These are phyloP conservation scores for Cairina moschata DNA, from an alignment of 2,113 vertebrate genomes.

Conservation along the genomic window DNA sequence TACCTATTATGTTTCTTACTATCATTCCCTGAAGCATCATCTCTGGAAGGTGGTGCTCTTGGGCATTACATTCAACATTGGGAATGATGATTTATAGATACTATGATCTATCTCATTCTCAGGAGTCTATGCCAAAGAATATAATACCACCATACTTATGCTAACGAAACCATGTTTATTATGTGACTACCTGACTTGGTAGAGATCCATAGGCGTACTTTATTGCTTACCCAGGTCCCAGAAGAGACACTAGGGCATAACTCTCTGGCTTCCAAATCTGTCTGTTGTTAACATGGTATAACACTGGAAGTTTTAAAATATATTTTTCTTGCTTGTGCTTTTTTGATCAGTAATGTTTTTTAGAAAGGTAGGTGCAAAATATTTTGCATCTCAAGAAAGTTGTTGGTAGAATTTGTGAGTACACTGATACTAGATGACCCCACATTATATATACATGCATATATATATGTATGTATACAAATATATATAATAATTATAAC, in stretches of 20 bases:
- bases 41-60: conserved; percentile 46
- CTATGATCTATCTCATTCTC: neutral
- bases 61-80: conserved; percentile 13
- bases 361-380: neutral
- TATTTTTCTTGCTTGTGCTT: neutral
- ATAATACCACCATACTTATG: neutral
- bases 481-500: neutral
- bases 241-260: neutral
- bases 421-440: neutral
- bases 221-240: neutral
- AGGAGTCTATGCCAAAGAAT: neutral
- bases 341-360: neutral
- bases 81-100: conserved; percentile 20
- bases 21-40: conserved; percentile 35
- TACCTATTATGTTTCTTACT: neutral
- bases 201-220: neutral
- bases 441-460: too few species aligned
- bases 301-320: neutral
- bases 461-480: too few species aligned
- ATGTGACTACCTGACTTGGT: neutral
- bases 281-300: neutral
- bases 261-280: neutral
- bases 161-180: neutral
- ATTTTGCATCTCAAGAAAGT: neutral
- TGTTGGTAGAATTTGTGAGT: neutral